phyloP scores from a whole-genome alignment of 2,113 vertebrate genomes.

The Ursus arctos region DNA sequence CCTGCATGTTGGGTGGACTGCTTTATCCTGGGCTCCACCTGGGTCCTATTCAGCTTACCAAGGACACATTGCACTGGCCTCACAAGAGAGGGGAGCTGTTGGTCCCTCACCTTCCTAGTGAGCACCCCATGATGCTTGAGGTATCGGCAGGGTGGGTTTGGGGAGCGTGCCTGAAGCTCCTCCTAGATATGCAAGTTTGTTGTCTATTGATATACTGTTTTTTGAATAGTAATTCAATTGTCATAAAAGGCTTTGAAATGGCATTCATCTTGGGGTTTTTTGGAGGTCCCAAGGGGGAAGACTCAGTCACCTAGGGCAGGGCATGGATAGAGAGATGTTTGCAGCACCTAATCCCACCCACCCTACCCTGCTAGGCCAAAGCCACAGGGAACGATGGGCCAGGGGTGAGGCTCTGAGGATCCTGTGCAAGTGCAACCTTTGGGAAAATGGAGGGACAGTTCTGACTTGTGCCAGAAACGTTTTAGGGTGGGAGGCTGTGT shows the following conservation, averaged over 20 bases:
- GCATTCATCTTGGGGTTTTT: neutral
- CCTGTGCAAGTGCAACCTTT: neutral
- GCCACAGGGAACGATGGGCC: neutral
- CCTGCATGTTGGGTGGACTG: neutral
- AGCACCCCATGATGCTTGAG: neutral
- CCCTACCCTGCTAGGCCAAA: neutral
- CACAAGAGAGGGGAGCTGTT: neutral
- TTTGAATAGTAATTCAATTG: neutral
- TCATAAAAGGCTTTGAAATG: neutral
- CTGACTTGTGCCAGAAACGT: neutral
- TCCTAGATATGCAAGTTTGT: neutral
- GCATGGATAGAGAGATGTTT: neutral
- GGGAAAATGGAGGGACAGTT: neutral
- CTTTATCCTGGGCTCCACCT: neutral
- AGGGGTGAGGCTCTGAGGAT: neutral
- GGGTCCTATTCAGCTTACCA: neutral
- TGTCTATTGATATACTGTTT: neutral
- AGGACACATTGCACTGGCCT: neutral
- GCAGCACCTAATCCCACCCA: neutral
- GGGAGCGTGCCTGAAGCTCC: neutral
- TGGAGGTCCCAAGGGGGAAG: neutral
- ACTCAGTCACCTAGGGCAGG: neutral
- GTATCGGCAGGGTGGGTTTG: neutral
- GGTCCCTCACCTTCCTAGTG: neutral
- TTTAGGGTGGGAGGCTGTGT: neutral